Evolutionary conservation across 2,888 invertebrate species (phyloP), one percentile per base, ranked within the genome.

Genomic region (Busseola fusca): DNA sequence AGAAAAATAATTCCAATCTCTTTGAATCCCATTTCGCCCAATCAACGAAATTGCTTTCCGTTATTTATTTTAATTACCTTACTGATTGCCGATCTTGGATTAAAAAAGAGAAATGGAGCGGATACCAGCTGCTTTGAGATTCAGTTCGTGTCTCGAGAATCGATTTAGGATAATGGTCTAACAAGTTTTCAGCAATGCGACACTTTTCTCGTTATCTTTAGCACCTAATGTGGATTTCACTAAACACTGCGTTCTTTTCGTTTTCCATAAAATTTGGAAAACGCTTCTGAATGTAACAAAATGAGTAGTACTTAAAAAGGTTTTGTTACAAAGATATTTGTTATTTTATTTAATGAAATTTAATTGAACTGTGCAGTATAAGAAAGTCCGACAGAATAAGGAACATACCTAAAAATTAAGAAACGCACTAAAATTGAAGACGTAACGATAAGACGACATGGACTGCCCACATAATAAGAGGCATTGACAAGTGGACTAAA

Each of bases 41-140:
- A 83, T 75, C 83, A 69, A 62, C 58, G 21, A 45, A 83, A 83
- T 68, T 40, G 68, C 80, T 74, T 63, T 27, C 34, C 64, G 34
- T 83, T 83, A 79, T 79, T 83, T 83, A 84, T 74, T 79, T 75
- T 70, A 75, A 85, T 75, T 66, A 69, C 76, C 40, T 56, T 21
- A 16, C 62, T 80, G 83, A 82, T 72, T 80, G 76, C 60, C 58
- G 68, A 80, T 64, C 58, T 72, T 60, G 59, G 75, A 80, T 83
- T 74, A 74, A 75, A 78, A 78, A 67, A 50, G 65, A 75, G 64
- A 80, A 68, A 73, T 77, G 63, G 58, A 1, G 52, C 18, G 34
- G 65, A 60, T 54, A 58, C 42, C 57, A 72, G 60, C 72, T 80
- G 64, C 9, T 85, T 79, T 68, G 68, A 58, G 54, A 83, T 83